Base-by-base conservation (phyloP, 2,797 vertebrate species). In the Mustela erminea region DNA sequence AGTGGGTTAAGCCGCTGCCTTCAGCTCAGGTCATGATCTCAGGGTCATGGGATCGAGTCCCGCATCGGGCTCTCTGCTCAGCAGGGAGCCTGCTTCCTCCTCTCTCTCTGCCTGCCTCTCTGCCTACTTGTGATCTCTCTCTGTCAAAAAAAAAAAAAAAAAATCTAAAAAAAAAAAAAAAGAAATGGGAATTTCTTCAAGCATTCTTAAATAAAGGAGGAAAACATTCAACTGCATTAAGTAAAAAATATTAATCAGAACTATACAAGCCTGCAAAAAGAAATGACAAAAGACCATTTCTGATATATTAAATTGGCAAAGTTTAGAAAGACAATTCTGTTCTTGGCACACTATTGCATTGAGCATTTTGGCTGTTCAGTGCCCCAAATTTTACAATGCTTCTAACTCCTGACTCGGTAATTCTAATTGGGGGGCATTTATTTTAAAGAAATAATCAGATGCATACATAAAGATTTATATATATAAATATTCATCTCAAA, bases 181-280 rank as follows among this genome's bases (percentile, higher is more conserved):
- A 86, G 41, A 93, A 93, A 75, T 81, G 1, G 2, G 3, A 13
- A 95, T 56, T 92, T 85, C 75, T 96, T 93, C 84, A 86, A 91
- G 80, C 75, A 84, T 84, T 84, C 84, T 87, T 96, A 90, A 96
- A 92, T 81, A 97, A 18, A 96, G n/a, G 9, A 56, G 49, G 38
- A 96, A 94, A 96, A 90, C 68, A n/a, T 75, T 70, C 27, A 66
- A 32, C 9, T 87, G 6, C 0, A 68, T 20, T 80, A 92, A 70
- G 15, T 54, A 7, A 93, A 96, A 97, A 90, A 96, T 64, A 89
- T 49, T 23, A 93, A 87, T 68, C 1, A 17, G 78, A 93, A 96
- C 20, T 85, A 10, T 74, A 93, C 62, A 52, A 96, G 49, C 27
- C 18, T 93, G 35, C 10, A 77, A 82, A 96, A 94, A 92, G 68